phyloP scores from a whole-genome alignment of 2,113 vertebrate species.

The Echinops telfairi region DNA sequence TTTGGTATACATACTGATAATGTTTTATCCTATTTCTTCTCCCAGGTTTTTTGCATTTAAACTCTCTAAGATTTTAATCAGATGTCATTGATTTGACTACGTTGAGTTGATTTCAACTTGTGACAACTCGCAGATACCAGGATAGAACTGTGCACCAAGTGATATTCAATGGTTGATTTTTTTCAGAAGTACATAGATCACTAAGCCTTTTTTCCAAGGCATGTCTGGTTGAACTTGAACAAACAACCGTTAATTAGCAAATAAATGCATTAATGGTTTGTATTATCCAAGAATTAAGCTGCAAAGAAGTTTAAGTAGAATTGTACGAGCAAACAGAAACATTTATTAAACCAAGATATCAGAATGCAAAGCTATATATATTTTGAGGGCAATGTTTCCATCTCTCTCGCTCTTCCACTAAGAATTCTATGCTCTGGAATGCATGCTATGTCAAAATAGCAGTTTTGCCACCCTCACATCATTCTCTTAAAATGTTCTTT shows the following conservation, averaged over 20 bases:
- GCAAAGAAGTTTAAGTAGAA: neutral
- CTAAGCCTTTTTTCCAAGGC: neutral
- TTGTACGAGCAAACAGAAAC: conserved; percentile 9
- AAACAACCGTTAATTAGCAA: neutral
- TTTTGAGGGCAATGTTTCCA: too few species aligned
- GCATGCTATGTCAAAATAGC: too few species aligned
- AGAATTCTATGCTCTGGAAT: too few species aligned
- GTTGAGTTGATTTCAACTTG: neutral
- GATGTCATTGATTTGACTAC: neutral
- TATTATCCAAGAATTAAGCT: neutral
- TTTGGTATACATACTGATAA: conserved; percentile 1
- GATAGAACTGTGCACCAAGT: neutral
- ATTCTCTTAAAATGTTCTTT: too few species aligned
- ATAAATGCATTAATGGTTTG: neutral
- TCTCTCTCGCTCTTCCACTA: too few species aligned
- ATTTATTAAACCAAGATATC: too few species aligned
- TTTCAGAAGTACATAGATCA: neutral
- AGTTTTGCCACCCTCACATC: too few species aligned
- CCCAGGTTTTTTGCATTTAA: conserved; percentile 5
- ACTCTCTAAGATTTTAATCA: neutral
- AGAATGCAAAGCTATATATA: too few species aligned
- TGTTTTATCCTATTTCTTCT: neutral
- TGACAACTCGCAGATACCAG: neutral
- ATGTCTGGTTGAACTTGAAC: neutral
- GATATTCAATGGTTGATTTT: neutral